Percentiles rank a stretch among this genome's conserved stretches.
phyloP scores from a whole-genome alignment of 2,113 vertebrate genomes.

The Vanacampus margaritifer region DNA sequence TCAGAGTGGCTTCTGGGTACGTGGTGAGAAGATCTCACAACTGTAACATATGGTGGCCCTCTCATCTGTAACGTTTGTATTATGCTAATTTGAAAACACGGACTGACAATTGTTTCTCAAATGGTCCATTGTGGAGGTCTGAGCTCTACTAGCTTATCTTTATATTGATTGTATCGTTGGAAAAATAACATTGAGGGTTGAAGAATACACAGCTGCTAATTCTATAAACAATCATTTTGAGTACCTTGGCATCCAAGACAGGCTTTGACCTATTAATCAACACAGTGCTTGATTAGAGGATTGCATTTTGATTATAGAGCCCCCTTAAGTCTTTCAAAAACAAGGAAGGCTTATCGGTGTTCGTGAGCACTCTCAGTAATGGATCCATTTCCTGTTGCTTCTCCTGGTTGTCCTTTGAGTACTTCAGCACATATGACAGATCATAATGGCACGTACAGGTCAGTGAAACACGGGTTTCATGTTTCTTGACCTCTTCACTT shows the following conservation, averaged over 20 bases:
- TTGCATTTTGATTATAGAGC: constrained; percentile 14
- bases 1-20: constrained; percentile 47
- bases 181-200: neutral
- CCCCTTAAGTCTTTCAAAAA: neutral
- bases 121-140: neutral
- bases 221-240: neutral
- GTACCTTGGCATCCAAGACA: neutral
- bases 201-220: neutral
- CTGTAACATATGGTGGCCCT: neutral
- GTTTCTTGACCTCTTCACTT: constrained; percentile 32
- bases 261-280: neutral
- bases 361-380: constrained; percentile 54
- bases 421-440: constrained; percentile 11
- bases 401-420: constrained; percentile 3
- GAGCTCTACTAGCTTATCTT: no score
- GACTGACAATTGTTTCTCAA: neutral
- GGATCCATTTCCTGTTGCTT: constrained; percentile 37
- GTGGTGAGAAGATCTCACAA: constrained; percentile 12
- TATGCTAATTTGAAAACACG: neutral
- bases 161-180: neutral
- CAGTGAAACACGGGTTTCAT: constrained; percentile 25
- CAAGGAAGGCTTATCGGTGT: constrained; percentile 10
- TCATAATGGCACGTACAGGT: constrained; percentile 11
- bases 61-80: neutral
- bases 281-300: constrained; percentile 3